Conservation (phyloP, 2,113 vertebrate genomes). For the Machaerirhynchus nigripectus region DNA sequence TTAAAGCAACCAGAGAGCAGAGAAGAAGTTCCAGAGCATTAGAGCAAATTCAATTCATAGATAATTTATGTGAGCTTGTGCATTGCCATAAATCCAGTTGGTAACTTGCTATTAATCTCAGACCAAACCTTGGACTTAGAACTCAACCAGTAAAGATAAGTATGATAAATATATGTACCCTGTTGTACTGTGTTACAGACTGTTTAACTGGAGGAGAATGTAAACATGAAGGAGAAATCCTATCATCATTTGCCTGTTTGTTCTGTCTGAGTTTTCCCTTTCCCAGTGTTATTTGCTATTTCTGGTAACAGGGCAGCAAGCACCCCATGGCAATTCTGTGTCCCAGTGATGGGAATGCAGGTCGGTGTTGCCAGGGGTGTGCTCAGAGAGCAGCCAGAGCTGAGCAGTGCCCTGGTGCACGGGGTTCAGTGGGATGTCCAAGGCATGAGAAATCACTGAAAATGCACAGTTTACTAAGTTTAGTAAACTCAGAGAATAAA, state of each 20-base stretch:
- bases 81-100: fast-evolving
- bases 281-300: fast-evolving
- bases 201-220: neutral
- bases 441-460: neutral
- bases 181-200: neutral
- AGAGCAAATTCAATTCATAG: neutral
- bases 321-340: fast-evolving
- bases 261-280: neutral
- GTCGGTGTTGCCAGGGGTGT: neutral
- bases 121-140: neutral
- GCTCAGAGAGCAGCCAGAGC: neutral
- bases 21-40: neutral
- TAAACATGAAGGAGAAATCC: neutral
- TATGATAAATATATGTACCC: neutral
- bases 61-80: neutral
- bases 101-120: neutral
- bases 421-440: neutral
- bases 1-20: neutral
- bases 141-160: neutral
- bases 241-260: neutral
- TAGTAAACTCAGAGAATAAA: neutral
- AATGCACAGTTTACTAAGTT: neutral
- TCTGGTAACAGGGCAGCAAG: neutral
- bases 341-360: fast-evolving
- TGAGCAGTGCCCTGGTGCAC: neutral